Evolutionary conservation across 2,113 vertebrate species (phyloP), one percentile per base, ranked within the genome.

Genomic region (Callocephalon fimbriatum): DNA sequence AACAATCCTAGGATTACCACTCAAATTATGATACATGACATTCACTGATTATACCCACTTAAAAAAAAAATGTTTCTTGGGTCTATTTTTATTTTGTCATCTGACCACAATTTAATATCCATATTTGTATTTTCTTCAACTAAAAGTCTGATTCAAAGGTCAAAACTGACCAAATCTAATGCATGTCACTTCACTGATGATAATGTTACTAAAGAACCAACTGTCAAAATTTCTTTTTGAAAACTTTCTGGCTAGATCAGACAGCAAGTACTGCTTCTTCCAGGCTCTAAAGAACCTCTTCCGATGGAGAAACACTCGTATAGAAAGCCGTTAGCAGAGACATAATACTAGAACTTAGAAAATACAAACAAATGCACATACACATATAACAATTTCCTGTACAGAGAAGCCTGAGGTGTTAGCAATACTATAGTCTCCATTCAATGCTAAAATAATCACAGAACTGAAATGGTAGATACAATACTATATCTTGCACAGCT

Each of bases 1-100:
- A 96, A 81, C 45, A 66, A 74, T 83, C 38, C 31, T 90, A 22
- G 40, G 51, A 92, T 94, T 97, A 95, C 77, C 26, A 80, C 14
- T 62, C 40, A 66, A 74, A 93, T 96, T 96, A 86, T 65, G 82
- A 82, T 95, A 88, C 61, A 38, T 96, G 84, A 96, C 87, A 95
- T 96, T 93, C 76, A 95, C 32, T 51, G 90, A 63, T 82, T 85
- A 84, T 74, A 94, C 50, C 77, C 15, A 87, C 51, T 95, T 77
- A 38, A 75, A 81, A 89, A 78, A 62, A 50, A 42, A 38, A 15
- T 14, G 2, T 51, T 73, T 95, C 88, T 53, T 95, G 66, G 29
- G 84, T 37, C 79, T 92, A 65, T 93, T 90, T 94, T 88, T 82
- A 88, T 95, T 93, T 82, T 12, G 6, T 92, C 77, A 79, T 72